Evolutionary conservation across 1,140 invertebrate genomes (phyloP), one percentile per base, ranked within the genome.

Genomic region (Achroia grisella): DNA sequence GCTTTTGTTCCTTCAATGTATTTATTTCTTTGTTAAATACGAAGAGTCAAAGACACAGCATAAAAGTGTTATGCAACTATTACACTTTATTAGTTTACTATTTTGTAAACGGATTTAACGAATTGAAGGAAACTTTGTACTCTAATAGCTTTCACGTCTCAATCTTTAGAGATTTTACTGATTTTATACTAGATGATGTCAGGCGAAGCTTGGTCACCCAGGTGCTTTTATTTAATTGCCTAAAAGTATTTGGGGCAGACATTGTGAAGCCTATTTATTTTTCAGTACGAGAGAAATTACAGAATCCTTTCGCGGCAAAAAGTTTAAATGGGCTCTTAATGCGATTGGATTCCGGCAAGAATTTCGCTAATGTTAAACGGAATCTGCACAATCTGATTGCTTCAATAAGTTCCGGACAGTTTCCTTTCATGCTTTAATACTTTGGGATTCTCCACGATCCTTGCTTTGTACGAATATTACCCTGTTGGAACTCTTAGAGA

Each of bases 371-470:
- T 80, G 69, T 79, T 77, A 61, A 79, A 66, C 68, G 76, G 73
- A 77, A 79, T 80, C 65, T 68, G 66, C 62, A 68, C 71, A 77
- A 77, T 83, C 77, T 76, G 73, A 79, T 79, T 75, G 75, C 73
- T 77, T 69, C 79, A 74, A 83, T 80, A 83, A 83, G 69, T 80
- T 83, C 72, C 61, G 66, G 69, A 62, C 76, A 77, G 69, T 79
- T 78, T 72, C 62, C 61, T 68, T 77, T 68, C 66, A 80, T 71
- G 73, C 73, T 77, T 73, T 72, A 74, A 79, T 68, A 67, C 68
- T 77, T 79, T 68, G 56, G 54, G 62, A 74, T 72, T 76, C 67
- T 56, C 49, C 31, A 36, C 32, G 41, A 28, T 52, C 39, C 48
- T 37, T 47, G 48, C 48, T 52, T 56, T 52, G 44, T 48, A 29